Percentiles rank a stretch among this genome's conserved stretches.
Evolutionary conservation across 2,888 invertebrate genomes (phyloP).

Genomic region (Gnatocerus cornutus): DNA sequence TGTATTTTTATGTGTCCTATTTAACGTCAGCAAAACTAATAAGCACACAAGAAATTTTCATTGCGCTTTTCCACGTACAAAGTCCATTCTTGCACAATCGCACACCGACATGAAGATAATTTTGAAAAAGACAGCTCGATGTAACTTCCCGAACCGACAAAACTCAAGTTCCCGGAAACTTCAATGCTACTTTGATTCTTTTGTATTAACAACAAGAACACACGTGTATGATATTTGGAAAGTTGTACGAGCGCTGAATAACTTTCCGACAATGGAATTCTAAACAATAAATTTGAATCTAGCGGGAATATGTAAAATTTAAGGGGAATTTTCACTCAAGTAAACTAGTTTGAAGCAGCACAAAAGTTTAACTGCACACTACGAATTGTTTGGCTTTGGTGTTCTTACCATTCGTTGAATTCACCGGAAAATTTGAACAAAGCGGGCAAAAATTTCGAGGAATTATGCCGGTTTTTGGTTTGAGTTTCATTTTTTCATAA

Average conservation of each 20-base stretch:
- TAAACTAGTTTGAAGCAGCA: not conserved
- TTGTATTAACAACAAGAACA: not conserved
- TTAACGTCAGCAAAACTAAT: no score
- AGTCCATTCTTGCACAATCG: no score
- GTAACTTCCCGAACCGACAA: no score
- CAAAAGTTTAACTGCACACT: no score
- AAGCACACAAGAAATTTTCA: no score
- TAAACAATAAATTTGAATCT: slow-evolving; percentile 1
- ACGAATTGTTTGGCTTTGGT: not conserved
- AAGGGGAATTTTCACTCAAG: not conserved
- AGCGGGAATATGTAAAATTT: slow-evolving; percentile 2
- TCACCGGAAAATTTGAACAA: not conserved
- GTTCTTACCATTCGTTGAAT: not conserved
- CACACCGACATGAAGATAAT: no score
- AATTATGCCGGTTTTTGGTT: no score
- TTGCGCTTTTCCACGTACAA: no score
- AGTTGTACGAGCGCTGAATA: not conserved
- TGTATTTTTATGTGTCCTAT: no score
- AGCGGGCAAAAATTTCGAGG: not conserved
- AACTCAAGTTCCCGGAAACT: not conserved
- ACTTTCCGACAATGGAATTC: not conserved
- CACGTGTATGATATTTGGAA: not conserved
- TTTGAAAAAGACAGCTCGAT: no score
- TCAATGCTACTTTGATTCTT: not conserved
- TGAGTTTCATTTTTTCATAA: no score